Conservation (phyloP, 2,113 vertebrate genomes). For the Maccullochella peelii region DNA sequence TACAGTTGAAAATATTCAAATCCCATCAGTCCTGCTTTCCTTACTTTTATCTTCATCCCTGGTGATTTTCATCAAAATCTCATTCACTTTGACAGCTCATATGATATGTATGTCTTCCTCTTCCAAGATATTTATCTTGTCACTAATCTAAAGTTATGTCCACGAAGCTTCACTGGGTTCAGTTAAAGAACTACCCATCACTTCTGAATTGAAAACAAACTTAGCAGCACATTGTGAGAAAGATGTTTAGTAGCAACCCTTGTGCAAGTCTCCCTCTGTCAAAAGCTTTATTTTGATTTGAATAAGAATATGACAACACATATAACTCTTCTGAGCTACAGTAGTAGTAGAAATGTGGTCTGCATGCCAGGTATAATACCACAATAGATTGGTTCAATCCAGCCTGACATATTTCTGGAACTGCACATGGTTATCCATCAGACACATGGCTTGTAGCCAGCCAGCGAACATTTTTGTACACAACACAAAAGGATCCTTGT, state of each 20-base stretch:
- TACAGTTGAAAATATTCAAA: background rate
- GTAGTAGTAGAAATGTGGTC: constrained; percentile 57
- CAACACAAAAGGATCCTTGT: constrained; percentile 73
- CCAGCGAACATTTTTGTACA: constrained; percentile 35
- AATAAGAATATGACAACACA: constrained; percentile 57
- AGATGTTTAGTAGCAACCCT: constrained; percentile 16
- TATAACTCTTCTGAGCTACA: constrained; percentile 45
- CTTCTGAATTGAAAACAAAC: constrained; percentile 33
- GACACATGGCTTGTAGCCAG: constrained; percentile 49
- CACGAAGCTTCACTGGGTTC: constrained; percentile 21
- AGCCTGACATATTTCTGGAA: constrained; percentile 74
- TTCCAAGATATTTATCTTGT: constrained; percentile 28
- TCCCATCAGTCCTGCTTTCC: background rate
- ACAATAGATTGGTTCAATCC: constrained; percentile 58
- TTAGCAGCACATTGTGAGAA: background rate
- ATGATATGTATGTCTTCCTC: background rate
- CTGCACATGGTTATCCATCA: constrained; percentile 61
- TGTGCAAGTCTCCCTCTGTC: constrained; percentile 23
- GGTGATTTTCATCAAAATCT: constrained; percentile 16
- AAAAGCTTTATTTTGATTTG: constrained; percentile 50
- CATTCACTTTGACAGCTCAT: constrained; percentile 21
- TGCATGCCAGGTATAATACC: constrained; percentile 72
- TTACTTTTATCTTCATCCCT: constrained; percentile 16
- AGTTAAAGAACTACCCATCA: background rate
- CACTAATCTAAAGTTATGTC: background rate